A percentile compares a stretch with the other conserved stretches of the same genome.
Evolutionary conservation across 2,888 invertebrate species (phyloP).

Genomic region (Platycheirus rosarum): DNA sequence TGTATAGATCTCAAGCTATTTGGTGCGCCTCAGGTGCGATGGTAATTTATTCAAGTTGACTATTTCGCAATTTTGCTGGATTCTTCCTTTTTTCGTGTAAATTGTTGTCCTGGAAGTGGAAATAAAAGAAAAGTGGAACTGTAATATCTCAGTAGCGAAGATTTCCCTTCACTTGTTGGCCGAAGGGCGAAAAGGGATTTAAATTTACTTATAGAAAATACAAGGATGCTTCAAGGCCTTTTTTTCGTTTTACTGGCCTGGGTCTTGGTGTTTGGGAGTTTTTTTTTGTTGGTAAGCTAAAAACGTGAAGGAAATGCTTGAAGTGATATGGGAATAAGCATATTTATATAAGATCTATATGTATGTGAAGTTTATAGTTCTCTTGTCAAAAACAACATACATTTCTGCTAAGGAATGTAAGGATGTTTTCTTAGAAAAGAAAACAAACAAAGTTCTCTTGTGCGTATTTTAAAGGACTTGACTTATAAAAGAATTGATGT

Average conservation of each 20-base stretch:
- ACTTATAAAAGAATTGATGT: constrained; percentile 19
- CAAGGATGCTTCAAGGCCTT: constrained; percentile 18
- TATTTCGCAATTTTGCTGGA: constrained; percentile 57
- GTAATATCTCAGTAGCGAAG: constrained; percentile 33
- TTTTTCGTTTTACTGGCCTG: constrained; percentile 2
- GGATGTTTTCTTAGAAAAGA: constrained; percentile 2
- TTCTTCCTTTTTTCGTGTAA: constrained; percentile 21
- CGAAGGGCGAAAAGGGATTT: constrained; percentile 34
- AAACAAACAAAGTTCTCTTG: not conserved
- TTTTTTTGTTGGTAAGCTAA: constrained; percentile 7
- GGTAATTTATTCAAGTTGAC: constrained; percentile 64
- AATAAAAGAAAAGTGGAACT: constrained; percentile 34
- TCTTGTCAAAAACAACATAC: constrained; percentile 11
- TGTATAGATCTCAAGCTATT: constrained; percentile 33
- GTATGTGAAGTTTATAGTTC: not conserved
- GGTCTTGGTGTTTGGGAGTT: not conserved
- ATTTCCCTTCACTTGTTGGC: constrained; percentile 31
- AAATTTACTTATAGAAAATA: constrained; percentile 23
- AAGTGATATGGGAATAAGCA: constrained; percentile 6
- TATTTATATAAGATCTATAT: too few relatives aligned
- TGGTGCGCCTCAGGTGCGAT: constrained; percentile 49
- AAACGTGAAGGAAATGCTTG: not conserved
- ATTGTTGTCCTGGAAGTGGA: constrained; percentile 48
- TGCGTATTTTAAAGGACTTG: constrained; percentile 4
- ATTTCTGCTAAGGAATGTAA: not conserved